Evolutionary conservation across 2,888 invertebrate genomes (phyloP).

Genomic region (Lottia scabra): DNA sequence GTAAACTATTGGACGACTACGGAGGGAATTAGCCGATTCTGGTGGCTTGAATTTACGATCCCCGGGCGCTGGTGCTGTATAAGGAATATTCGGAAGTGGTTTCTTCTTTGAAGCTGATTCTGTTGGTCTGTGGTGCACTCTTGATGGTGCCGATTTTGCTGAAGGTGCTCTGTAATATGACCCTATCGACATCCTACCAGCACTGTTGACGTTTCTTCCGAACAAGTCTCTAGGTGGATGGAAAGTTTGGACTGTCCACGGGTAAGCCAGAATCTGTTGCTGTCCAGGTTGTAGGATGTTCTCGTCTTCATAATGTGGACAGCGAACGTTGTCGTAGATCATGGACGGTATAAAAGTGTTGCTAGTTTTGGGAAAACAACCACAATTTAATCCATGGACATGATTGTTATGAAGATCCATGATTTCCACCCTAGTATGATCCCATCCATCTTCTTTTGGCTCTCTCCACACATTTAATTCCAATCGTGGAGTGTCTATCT

Average conservation of each 20-base stretch:
- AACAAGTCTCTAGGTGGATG: slow-evolving; percentile 17
- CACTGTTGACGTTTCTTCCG: background rate
- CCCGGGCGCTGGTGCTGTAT: slow-evolving; percentile 13
- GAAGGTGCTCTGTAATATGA: slow-evolving; percentile 28
- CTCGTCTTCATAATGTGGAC: slow-evolving; percentile 40
- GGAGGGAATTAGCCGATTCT: background rate
- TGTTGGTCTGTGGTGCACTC: slow-evolving; percentile 20
- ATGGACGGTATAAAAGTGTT: slow-evolving; percentile 48
- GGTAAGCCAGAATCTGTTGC: slow-evolving; percentile 48
- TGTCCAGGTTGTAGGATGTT: slow-evolving; percentile 48
- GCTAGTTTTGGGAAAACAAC: slow-evolving; percentile 49
- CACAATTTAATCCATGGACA: slow-evolving; percentile 32
- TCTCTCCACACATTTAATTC: slow-evolving; percentile 35
- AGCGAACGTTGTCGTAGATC: slow-evolving; percentile 51
- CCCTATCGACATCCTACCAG: slow-evolving; percentile 12
- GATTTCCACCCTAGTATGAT: slow-evolving; percentile 8
- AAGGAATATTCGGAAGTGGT: slow-evolving; percentile 33
- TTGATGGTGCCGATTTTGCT: slow-evolving; percentile 40
- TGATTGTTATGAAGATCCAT: slow-evolving; percentile 18
- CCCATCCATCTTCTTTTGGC: background rate
- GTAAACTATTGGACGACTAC: background rate
- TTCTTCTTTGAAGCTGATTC: slow-evolving; percentile 28
- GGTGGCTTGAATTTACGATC: background rate
- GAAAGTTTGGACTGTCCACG: slow-evolving; percentile 50
- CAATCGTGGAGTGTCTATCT: slow-evolving; percentile 32